A percentile compares a stretch with the other conserved stretches of the same genome.
Evolutionary conservation across 2,113 vertebrate genomes (phyloP).

Genomic region (Callaeas wilsoni): DNA sequence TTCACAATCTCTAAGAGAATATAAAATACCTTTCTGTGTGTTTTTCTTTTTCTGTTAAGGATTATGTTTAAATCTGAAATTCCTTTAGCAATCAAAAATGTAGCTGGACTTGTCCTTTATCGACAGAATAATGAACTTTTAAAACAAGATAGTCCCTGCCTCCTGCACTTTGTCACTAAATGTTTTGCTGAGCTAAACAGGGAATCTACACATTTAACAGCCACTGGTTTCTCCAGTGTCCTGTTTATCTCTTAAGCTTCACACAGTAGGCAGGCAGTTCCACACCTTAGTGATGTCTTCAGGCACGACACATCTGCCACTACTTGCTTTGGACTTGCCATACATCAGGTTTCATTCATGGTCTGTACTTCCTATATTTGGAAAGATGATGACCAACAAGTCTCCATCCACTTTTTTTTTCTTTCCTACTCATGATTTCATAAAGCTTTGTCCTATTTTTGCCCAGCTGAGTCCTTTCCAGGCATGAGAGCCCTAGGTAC

Average conservation of each 20-base stretch:
- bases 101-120: not conserved
- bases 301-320: not conserved
- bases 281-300: not conserved
- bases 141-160: not conserved
- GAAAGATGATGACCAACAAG: not conserved
- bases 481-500: fast-evolving
- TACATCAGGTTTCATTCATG: not conserved
- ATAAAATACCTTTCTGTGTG: not conserved
- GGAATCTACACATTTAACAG: not conserved
- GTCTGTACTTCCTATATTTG: not conserved
- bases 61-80: not conserved
- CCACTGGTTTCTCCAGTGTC: not conserved
- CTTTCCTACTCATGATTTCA: not conserved
- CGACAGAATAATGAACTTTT: not conserved
- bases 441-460: not conserved
- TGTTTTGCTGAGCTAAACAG: not conserved
- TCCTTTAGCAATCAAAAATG: not conserved
- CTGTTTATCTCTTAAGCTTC: not conserved
- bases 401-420: not conserved
- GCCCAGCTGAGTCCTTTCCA: not conserved
- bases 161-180: not conserved
- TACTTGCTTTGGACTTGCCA: not conserved
- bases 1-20: not conserved
- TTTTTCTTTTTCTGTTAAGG: not conserved
- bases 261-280: not conserved